Evolutionary conservation across 64 coral and sea anemone genomes (phyloP).

Genomic region (Orbicella faveolata): DNA sequence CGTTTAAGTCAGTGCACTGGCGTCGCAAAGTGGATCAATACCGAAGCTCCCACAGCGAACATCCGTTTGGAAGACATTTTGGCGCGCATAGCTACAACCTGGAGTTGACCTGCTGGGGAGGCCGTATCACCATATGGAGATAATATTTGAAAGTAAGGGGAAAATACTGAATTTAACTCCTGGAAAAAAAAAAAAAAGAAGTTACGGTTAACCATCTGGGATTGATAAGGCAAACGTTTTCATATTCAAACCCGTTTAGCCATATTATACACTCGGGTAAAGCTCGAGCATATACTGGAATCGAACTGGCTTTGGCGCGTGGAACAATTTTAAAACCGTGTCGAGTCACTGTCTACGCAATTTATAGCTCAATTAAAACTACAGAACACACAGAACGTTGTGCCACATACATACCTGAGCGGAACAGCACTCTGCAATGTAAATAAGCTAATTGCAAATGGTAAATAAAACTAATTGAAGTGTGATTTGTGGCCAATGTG

Average conservation of each 20-base stretch:
- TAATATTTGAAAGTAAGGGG: not conserved
- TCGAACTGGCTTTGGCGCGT: not conserved
- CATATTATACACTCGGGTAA: no score
- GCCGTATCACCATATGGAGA: not conserved
- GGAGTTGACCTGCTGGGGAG: not conserved
- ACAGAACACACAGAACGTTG: not conserved
- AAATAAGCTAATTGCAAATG: constrained; percentile 23
- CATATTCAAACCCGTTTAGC: no score
- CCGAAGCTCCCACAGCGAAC: constrained; percentile 2
- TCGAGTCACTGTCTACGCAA: not conserved
- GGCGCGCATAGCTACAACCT: not conserved
- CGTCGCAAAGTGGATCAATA: not conserved
- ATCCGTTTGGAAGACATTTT: constrained; percentile 25
- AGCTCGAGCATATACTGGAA: no score
- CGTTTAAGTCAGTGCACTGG: not conserved
- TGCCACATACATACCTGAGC: constrained; percentile 20
- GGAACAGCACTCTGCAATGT: not conserved
- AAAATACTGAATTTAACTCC: constrained; percentile 8
- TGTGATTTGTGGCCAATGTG: not conserved
- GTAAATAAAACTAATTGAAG: constrained; percentile 39
- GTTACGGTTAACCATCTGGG: no score
- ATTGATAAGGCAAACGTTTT: no score
- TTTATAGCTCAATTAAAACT: not conserved
- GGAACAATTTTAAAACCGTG: not conserved
- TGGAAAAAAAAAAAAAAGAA: not conserved